These are phyloP conservation scores for Pteruthius melanotis DNA, from an alignment of 2,113 vertebrate species.

Conservation along the genomic window DNA sequence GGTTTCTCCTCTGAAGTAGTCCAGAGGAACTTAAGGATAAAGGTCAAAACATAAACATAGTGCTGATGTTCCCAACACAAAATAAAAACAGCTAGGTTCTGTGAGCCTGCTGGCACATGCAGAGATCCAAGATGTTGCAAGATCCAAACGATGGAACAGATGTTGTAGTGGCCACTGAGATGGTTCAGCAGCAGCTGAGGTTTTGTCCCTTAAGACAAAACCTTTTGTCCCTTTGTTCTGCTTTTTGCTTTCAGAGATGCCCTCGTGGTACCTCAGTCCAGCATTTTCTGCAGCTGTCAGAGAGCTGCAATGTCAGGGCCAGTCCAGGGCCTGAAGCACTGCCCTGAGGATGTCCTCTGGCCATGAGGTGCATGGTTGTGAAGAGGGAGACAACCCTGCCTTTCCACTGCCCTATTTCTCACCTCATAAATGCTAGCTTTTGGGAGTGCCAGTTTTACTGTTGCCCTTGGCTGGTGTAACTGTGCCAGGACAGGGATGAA, in stretches of 20 bases:
- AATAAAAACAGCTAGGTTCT: not conserved
- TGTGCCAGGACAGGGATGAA: not conserved
- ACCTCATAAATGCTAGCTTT: not conserved
- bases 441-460: not conserved
- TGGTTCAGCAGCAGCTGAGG: not conserved
- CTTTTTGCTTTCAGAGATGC: not conserved
- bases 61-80: not conserved
- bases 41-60: not conserved
- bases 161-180: not conserved
- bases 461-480: not conserved
- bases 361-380: rapidly evolving
- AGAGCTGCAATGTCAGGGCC: not conserved
- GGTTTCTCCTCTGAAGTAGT: not conserved
- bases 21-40: not conserved
- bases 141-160: not conserved
- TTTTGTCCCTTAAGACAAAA: not conserved
- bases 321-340: too few relatives aligned
- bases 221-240: too few relatives aligned
- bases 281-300: not conserved
- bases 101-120: not conserved
- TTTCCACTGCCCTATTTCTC: not conserved
- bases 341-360: not conserved
- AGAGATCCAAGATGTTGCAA: too few relatives aligned
- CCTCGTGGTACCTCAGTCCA: not conserved
- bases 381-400: not conserved